Percentiles rank a stretch among this genome's conserved stretches.
Conservation (phyloP, 2,113 vertebrate genomes). For the Perca fluviatilis region DNA sequence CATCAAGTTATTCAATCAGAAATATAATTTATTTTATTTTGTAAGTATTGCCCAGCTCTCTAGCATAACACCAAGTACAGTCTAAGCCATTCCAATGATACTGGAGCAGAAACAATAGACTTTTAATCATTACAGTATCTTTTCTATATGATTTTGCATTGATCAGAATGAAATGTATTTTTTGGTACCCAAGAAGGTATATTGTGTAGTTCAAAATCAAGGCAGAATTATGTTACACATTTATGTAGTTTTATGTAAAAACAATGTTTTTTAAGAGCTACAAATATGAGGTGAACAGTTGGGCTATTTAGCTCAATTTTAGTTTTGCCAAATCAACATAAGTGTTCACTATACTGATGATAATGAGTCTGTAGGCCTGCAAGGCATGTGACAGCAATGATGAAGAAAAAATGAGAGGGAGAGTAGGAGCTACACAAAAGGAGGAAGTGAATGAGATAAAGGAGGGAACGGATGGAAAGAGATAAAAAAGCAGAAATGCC, state of each 20-base stretch:
- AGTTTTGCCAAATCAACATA: slow-evolving; percentile 25
- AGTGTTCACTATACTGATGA: slow-evolving; percentile 27
- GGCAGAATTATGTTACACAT: not conserved
- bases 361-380: slow-evolving; percentile 37
- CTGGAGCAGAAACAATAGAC: not conserved
- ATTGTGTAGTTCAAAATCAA: not conserved
- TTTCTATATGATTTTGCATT: not conserved
- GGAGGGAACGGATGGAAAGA: slow-evolving; percentile 20
- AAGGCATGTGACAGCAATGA: slow-evolving; percentile 34
- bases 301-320: slow-evolving; percentile 24
- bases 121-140: not conserved
- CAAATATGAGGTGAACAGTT: not conserved
- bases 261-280: not conserved
- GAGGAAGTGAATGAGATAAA: slow-evolving; percentile 6
- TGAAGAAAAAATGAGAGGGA: slow-evolving; percentile 6
- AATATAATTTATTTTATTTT: not conserved
- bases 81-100: not conserved
- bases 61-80: not conserved
- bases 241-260: not conserved
- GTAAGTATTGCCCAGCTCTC: not conserved
- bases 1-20: not conserved
- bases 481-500: slow-evolving; percentile 27
- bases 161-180: not conserved
- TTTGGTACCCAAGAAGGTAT: no score
- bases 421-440: not conserved